Evolutionary conservation across 23 tunicate species (phyloP).

Genomic region (Clavelina lepadiformis): DNA sequence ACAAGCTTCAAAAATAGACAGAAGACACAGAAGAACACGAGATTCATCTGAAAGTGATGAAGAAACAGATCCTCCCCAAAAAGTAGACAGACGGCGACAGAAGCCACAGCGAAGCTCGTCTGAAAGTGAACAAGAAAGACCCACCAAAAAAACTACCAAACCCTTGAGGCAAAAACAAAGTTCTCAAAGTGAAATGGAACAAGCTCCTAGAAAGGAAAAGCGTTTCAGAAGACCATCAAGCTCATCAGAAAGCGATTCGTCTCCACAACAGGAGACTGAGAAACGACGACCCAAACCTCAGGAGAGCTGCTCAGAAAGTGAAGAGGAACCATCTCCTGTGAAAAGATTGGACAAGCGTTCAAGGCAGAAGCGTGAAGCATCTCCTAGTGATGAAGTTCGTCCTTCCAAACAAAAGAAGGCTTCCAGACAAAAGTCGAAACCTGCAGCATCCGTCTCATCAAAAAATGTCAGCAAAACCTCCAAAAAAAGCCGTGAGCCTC

Average conservation of each 20-base stretch:
- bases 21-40: not conserved
- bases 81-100: not conserved
- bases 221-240: not conserved
- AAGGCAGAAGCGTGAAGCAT: too few species aligned
- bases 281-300: not conserved
- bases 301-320: too few species aligned
- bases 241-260: not conserved
- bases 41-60: not conserved
- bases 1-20: constrained; percentile 1
- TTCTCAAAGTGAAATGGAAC: not conserved
- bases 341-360: too few species aligned
- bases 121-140: too few species aligned
- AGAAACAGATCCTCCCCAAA: not conserved
- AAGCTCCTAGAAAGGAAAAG: not conserved
- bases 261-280: not conserved
- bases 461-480: not conserved
- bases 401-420: not conserved
- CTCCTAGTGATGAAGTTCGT: not conserved
- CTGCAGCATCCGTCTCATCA: constrained; percentile 1
- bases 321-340: too few species aligned
- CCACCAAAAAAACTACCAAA: too few species aligned
- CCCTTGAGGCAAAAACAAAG: too few species aligned
- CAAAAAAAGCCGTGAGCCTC: too few species aligned
- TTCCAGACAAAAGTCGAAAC: not conserved
- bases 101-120: too few species aligned